A percentile compares a stretch with the other conserved stretches of the same genome.
Conservation (phyloP, 2,113 vertebrate genomes). For the Callithrix jacchus region DNA sequence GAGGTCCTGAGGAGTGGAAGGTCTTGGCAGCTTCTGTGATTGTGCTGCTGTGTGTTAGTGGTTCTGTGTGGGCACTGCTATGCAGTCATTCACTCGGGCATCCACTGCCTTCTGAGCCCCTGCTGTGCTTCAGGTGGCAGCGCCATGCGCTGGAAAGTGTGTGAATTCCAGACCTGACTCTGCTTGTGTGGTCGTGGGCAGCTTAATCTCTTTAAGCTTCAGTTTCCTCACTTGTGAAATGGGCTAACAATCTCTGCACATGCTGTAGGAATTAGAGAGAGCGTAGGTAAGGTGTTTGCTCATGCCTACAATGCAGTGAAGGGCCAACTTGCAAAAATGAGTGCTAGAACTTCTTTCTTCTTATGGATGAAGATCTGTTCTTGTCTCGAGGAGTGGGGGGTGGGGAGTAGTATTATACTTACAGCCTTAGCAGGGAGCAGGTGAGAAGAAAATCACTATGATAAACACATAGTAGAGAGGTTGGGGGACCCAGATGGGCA, state of each 20-base stretch:
- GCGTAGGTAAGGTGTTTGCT: background rate
- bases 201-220: background rate
- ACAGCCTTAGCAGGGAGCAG: background rate
- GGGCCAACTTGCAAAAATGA: background rate
- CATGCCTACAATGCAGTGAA: background rate
- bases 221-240: background rate
- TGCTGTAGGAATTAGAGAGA: background rate
- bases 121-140: rapidly evolving
- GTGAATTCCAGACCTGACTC: background rate
- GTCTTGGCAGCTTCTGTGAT: background rate
- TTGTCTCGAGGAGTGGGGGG: background rate
- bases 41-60: rapidly evolving
- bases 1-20: background rate
- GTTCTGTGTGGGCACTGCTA: rapidly evolving
- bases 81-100: background rate
- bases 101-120: background rate
- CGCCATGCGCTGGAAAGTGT: rapidly evolving
- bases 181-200: background rate
- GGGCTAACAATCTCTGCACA: too few relatives aligned
- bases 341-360: background rate
- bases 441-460: background rate
- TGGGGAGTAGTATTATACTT: background rate
- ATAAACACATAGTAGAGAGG: background rate
- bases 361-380: background rate
- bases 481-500: background rate